Evolutionary conservation across 2,797 vertebrate species (phyloP).

Genomic region (Galagoides demidoff): DNA sequence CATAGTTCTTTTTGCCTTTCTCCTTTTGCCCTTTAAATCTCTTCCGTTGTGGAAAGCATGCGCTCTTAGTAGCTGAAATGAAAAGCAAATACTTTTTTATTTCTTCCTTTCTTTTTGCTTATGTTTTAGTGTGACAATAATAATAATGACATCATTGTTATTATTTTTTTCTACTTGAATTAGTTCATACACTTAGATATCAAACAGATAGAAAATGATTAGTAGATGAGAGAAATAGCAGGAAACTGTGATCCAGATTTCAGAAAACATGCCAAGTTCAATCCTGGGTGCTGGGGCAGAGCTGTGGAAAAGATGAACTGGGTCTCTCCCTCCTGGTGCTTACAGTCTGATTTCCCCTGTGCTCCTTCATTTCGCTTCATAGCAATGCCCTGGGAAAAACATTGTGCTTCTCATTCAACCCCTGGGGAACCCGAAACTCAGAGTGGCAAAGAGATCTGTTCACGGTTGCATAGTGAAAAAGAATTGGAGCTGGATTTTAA

Average conservation of each 20-base stretch:
- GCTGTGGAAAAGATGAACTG: background rate
- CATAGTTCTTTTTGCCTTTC: conserved; percentile 65
- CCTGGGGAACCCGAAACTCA: background rate
- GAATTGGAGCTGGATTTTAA: background rate
- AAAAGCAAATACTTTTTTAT: conserved; percentile 13
- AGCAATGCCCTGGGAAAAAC: background rate
- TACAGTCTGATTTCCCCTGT: background rate
- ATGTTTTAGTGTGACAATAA: background rate
- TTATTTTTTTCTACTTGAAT: background rate
- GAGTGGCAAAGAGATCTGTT: background rate
- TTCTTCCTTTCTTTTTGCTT: background rate
- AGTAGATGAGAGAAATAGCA: background rate
- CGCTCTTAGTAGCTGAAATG: conserved; percentile 52
- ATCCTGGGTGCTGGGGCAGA: background rate
- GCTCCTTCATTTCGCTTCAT: background rate
- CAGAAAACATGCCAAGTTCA: background rate
- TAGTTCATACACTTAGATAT: background rate
- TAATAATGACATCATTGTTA: background rate
- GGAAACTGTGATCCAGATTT: background rate
- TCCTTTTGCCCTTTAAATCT: conserved; percentile 41
- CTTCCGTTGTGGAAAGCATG: conserved; percentile 29
- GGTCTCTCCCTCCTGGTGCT: background rate
- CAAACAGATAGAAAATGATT: conserved; percentile 1
- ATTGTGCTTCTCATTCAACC: background rate
- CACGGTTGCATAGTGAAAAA: background rate